A percentile compares a stretch with the other conserved stretches of the same genome.
These are phyloP conservation scores for Eueremaeus valkanovi DNA, from an alignment of 2,888 invertebrate genomes.

Conservation along the genomic window DNA sequence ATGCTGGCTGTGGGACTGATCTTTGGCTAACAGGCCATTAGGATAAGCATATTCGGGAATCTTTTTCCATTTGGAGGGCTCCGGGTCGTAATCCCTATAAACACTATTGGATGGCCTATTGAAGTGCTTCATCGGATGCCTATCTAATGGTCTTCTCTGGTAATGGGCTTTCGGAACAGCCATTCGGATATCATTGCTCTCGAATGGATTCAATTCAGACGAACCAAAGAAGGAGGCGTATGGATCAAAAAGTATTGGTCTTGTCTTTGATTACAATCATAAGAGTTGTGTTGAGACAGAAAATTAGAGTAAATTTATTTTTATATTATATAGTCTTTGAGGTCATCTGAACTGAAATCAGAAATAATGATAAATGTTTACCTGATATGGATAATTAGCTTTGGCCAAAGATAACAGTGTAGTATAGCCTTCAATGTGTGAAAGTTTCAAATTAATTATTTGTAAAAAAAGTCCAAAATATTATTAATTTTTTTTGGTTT, in stretches of 20 bases:
- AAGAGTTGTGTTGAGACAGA: neutral
- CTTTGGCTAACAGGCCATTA: neutral
- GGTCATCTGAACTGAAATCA: neutral
- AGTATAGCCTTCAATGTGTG: neutral
- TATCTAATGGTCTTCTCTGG: neutral
- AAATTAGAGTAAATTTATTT: too few species aligned
- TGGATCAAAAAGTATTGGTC: conserved; percentile 1
- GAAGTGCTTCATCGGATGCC: neutral
- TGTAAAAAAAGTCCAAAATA: neutral
- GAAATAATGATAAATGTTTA: neutral
- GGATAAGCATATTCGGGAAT: neutral
- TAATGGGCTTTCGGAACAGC: neutral
- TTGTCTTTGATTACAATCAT: neutral
- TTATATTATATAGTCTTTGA: too few species aligned
- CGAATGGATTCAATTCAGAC: conserved; percentile 10
- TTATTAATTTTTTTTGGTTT: neutral
- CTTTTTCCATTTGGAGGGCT: neutral
- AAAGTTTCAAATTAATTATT: too few species aligned
- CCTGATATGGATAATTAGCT: conserved; percentile 20
- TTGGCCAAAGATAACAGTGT: neutral
- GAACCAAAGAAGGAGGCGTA: neutral
- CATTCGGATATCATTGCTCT: neutral
- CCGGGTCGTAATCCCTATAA: neutral
- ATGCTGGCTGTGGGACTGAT: neutral
- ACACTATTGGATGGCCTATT: neutral